Conservation (phyloP, 2,797 vertebrate genomes). For the Enteromius trimaculatus region DNA sequence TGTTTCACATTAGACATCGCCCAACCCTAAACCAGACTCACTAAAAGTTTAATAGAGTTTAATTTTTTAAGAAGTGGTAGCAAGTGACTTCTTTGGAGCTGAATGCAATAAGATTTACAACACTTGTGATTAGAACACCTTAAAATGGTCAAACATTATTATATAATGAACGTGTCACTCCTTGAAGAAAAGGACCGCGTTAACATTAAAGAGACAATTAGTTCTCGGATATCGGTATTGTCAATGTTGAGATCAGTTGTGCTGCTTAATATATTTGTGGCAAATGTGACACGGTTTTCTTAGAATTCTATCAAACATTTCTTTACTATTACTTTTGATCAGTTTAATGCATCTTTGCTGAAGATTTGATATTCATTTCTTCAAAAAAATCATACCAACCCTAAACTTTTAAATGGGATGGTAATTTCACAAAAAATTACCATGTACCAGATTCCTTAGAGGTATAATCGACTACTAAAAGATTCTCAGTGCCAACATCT, state of each 20-base stretch:
- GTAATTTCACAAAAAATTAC: background rate
- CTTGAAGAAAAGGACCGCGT: background rate
- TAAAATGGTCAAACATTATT: background rate
- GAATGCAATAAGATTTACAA: background rate
- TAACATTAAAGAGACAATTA: slow-evolving; percentile 16
- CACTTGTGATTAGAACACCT: background rate
- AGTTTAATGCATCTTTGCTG: background rate
- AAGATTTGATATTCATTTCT: background rate
- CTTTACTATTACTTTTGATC: background rate
- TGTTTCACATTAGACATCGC: too few species aligned
- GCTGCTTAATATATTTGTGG: background rate
- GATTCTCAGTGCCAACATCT: background rate
- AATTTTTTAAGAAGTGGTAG: background rate
- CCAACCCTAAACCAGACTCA: too few species aligned
- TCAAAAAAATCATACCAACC: background rate
- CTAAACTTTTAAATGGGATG: background rate
- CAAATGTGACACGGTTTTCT: background rate
- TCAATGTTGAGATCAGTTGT: background rate
- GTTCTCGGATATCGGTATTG: background rate
- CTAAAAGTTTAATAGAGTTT: background rate
- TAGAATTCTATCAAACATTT: background rate
- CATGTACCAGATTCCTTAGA: background rate
- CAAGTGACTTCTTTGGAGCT: background rate
- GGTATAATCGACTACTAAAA: background rate
- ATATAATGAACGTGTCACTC: slow-evolving; percentile 2